Evolutionary conservation across 2,113 vertebrate species (phyloP).

Genomic region (Mustelus asterias): DNA sequence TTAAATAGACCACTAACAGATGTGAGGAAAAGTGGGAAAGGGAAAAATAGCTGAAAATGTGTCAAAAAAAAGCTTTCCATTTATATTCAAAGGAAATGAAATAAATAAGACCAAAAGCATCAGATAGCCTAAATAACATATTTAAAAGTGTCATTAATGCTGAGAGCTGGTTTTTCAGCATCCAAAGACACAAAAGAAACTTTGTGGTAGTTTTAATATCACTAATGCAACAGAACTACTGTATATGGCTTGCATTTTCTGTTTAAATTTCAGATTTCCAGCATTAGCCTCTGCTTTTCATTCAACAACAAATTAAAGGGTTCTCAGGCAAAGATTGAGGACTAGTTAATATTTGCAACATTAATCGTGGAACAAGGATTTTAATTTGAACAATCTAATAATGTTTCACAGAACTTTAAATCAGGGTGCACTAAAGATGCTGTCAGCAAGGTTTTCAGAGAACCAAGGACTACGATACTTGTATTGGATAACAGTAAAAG

Average conservation of each 20-base stretch:
- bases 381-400: neutral
- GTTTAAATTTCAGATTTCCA: neutral
- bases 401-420: neutral
- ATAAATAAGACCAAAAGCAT: neutral
- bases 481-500: neutral
- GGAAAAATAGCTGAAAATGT: neutral
- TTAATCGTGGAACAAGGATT: neutral
- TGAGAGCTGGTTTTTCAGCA: neutral
- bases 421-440: neutral
- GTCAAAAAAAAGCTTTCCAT: neutral
- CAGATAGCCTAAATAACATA: neutral
- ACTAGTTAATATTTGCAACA: neutral
- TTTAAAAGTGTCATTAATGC: neutral
- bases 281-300: neutral
- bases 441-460: neutral
- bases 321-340: neutral
- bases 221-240: neutral
- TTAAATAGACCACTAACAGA: neutral
- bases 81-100: neutral
- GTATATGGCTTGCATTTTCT: neutral
- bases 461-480: neutral
- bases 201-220: neutral
- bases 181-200: neutral
- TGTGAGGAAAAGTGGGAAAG: neutral
- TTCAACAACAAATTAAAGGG: neutral